phyloP scores from a whole-genome alignment of 2,888 invertebrate species.

The Drosophila parthenogenetica region DNA sequence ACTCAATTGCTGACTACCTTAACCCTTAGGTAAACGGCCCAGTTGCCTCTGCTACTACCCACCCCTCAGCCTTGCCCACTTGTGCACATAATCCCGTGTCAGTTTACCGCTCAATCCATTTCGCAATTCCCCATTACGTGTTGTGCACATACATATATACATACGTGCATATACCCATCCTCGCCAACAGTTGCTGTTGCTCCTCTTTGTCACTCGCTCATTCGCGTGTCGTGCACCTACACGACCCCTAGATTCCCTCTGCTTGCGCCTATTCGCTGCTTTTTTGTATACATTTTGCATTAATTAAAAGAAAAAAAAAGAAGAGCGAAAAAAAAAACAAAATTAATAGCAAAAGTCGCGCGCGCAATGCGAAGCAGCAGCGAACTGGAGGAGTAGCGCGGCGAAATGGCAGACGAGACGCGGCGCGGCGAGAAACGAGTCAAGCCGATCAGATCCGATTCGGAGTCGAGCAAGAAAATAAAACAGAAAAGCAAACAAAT shows the following conservation, averaged over 20 bases:
- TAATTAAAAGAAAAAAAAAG: slow-evolving; percentile 79
- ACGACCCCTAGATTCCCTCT: slow-evolving; percentile 40
- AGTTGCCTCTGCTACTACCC: background rate
- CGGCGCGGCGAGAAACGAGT: slow-evolving; percentile 9
- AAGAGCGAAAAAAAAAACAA: slow-evolving; percentile 28
- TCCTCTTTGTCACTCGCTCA: slow-evolving; percentile 42
- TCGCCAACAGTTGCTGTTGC: slow-evolving; percentile 27
- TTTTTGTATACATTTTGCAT: slow-evolving; percentile 81
- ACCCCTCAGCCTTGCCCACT: background rate
- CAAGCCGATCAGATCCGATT: slow-evolving; percentile 29
- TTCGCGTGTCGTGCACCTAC: slow-evolving; percentile 35
- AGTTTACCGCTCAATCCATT: slow-evolving; percentile 65
- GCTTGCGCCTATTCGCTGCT: slow-evolving; percentile 64
- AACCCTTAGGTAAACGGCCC: slow-evolving; percentile 15
- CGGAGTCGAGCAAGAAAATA: slow-evolving; percentile 28
- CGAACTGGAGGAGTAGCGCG: slow-evolving; percentile 23
- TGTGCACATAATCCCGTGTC: slow-evolving; percentile 52
- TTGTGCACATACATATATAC: slow-evolving; percentile 27
- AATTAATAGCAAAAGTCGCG: slow-evolving; percentile 75
- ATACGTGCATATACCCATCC: background rate
- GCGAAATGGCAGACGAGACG: background rate
- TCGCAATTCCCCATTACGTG: slow-evolving; percentile 56
- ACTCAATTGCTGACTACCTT: slow-evolving; percentile 13
- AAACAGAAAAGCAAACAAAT: slow-evolving; percentile 62
- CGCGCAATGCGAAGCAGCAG: slow-evolving; percentile 39